Evolutionary conservation across 2,888 invertebrate genomes (phyloP).

Genomic region (Pachycephus smyrnensis): DNA sequence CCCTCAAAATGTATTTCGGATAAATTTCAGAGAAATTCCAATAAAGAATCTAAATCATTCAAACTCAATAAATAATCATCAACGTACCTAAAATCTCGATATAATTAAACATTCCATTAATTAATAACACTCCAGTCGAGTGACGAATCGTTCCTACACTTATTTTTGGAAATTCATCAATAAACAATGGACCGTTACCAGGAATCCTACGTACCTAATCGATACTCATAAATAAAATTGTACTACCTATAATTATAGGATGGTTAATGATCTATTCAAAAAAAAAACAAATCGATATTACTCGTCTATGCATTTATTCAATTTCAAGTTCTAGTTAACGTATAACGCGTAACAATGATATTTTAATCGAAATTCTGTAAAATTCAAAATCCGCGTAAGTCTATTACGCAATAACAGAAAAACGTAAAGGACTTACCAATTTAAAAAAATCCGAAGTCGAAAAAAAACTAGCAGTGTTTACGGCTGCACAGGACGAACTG

Average conservation of each 20-base stretch:
- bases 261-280: no score
- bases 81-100: background rate
- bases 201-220: background rate
- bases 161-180: background rate
- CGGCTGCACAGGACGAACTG: constrained; percentile 46
- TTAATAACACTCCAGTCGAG: background rate
- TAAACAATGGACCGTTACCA: background rate
- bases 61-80: background rate
- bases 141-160: background rate
- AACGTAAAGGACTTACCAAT: constrained; percentile 27
- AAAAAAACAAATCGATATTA: background rate
- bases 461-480: constrained; percentile 33
- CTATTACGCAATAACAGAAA: background rate
- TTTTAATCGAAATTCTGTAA: background rate
- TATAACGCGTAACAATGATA: background rate
- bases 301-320: background rate
- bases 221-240: background rate
- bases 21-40: background rate
- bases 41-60: background rate
- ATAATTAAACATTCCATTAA: background rate
- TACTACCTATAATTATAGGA: background rate
- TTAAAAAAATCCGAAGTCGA: constrained; percentile 29
- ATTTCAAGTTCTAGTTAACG: background rate
- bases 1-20: background rate
- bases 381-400: background rate